These are phyloP conservation scores for Periphyllus acericola DNA, from an alignment of 2,888 invertebrate genomes.

Conservation along the genomic window DNA sequence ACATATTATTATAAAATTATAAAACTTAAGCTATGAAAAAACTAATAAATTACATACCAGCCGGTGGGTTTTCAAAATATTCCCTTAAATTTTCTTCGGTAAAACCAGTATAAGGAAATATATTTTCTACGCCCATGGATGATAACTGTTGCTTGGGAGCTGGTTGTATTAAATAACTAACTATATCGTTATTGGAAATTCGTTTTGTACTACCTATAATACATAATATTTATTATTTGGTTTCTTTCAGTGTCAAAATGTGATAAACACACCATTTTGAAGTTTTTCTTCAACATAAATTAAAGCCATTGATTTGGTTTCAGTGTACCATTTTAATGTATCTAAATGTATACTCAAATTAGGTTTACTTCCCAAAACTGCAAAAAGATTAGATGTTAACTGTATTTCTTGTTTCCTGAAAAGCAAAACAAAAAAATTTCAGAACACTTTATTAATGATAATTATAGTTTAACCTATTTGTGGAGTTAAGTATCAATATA, in stretches of 20 bases:
- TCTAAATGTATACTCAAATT: slow-evolving; percentile 83
- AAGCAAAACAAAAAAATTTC: slow-evolving; percentile 65
- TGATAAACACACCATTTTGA: slow-evolving; percentile 68
- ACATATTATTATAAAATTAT: neutral
- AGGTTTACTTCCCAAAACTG: slow-evolving; percentile 84
- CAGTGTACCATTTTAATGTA: slow-evolving; percentile 80
- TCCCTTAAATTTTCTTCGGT: slow-evolving; percentile 83
- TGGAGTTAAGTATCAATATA: too few species aligned
- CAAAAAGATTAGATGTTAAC: slow-evolving; percentile 74
- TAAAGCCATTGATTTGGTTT: slow-evolving; percentile 81
- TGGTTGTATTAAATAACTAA: slow-evolving; percentile 77
- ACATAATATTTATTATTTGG: neutral
- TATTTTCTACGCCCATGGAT: slow-evolving; percentile 76
- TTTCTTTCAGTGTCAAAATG: neutral
- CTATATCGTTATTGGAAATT: slow-evolving; percentile 79
- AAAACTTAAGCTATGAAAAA: neutral
- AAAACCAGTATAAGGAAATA: slow-evolving; percentile 79
- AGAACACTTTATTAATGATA: too few species aligned
- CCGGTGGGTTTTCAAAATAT: slow-evolving; percentile 90
- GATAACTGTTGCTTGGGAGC: slow-evolving; percentile 78
- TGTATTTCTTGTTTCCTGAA: slow-evolving; percentile 78
- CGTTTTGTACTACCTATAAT: slow-evolving; percentile 74
- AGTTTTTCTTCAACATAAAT: slow-evolving; percentile 80
- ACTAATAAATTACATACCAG: slow-evolving; percentile 68
- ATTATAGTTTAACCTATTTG: too few species aligned